Percentiles rank a stretch among this genome's conserved stretches.
phyloP scores from a whole-genome alignment of 2,888 invertebrate species.

The Lissonota sp. region DNA sequence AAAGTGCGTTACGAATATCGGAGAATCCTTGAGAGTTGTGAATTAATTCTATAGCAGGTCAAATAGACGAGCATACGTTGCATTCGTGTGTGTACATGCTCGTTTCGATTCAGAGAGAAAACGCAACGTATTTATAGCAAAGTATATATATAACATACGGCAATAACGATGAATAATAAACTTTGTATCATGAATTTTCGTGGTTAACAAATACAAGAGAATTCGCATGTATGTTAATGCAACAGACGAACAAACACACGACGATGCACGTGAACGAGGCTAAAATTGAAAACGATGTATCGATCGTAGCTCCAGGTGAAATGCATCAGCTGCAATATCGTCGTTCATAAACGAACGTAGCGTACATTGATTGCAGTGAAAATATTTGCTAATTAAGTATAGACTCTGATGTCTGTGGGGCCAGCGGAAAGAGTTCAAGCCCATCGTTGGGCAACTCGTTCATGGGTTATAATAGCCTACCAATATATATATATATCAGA shows the following conservation, averaged over 20 bases:
- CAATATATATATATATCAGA: not conserved
- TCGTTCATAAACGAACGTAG: not conserved
- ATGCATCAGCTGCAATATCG: not conserved
- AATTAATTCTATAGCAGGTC: slow-evolving; percentile 44
- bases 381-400: slow-evolving; percentile 54
- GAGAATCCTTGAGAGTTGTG: slow-evolving; percentile 43
- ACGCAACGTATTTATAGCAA: slow-evolving; percentile 30
- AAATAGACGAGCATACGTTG: slow-evolving; percentile 12
- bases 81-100: slow-evolving; percentile 2
- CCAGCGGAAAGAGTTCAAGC: no score
- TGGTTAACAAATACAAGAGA: not conserved
- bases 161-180: slow-evolving; percentile 19
- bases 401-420: not conserved
- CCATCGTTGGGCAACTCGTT: not conserved
- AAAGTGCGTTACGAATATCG: slow-evolving; percentile 38
- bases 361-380: slow-evolving; percentile 39
- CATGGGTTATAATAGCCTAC: not conserved
- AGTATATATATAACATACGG: not conserved
- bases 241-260: not conserved
- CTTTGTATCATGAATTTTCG: not conserved
- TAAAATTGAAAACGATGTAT: slow-evolving; percentile 56
- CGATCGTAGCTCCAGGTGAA: slow-evolving; percentile 46
- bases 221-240: not conserved
- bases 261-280: slow-evolving; percentile 5
- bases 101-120: slow-evolving; percentile 11